phyloP scores from a whole-genome alignment of 2,888 invertebrate species.

The Phyllotreta cruciferae region DNA sequence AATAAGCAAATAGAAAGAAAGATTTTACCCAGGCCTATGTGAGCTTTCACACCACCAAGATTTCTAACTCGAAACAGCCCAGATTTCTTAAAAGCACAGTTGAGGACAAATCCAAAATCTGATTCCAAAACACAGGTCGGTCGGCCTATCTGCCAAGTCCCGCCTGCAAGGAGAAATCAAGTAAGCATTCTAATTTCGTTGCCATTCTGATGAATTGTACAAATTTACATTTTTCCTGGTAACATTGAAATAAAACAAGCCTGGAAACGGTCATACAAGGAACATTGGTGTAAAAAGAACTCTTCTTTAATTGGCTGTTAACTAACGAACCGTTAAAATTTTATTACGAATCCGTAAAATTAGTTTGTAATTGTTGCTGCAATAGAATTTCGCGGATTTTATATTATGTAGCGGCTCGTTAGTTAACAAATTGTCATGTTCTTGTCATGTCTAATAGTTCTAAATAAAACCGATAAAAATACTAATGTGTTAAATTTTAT shows the following conservation, averaged over 20 bases:
- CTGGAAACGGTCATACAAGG: background rate
- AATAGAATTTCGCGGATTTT: too few relatives aligned
- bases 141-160: constrained; percentile 69
- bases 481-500: too few relatives aligned
- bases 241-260: constrained; percentile 6
- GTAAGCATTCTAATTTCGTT: constrained; percentile 33
- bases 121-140: constrained; percentile 87
- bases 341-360: too few relatives aligned
- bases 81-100: constrained; percentile 93
- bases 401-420: too few relatives aligned
- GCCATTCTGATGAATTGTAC: constrained; percentile 13
- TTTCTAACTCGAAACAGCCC: constrained; percentile 89
- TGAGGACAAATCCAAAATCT: constrained; percentile 88
- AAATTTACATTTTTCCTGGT: background rate
- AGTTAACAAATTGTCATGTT: too few relatives aligned
- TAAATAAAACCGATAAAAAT: too few relatives aligned
- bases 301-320: too few relatives aligned
- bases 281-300: too few relatives aligned
- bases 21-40: constrained; percentile 83
- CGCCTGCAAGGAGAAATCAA: constrained; percentile 63
- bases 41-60: constrained; percentile 88
- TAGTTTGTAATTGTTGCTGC: too few relatives aligned
- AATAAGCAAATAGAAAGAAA: constrained; percentile 45
- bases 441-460: too few relatives aligned
- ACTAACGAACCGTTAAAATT: too few relatives aligned